Evolutionary conservation across 2,888 invertebrate genomes (phyloP).

Genomic region (Itoplectis maculator): DNA sequence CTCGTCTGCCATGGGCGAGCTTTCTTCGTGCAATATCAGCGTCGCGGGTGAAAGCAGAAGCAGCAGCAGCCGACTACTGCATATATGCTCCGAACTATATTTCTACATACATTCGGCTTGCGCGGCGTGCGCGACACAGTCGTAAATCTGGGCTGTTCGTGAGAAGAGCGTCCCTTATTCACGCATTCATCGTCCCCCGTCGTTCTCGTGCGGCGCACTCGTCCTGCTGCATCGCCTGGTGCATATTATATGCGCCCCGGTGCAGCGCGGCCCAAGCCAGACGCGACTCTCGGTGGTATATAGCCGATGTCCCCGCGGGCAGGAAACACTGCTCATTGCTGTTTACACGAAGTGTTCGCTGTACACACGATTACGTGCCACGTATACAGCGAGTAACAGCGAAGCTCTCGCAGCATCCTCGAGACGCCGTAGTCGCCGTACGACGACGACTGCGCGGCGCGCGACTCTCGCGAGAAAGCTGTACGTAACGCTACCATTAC

Average conservation of each 20-base stretch:
- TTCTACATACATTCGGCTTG: slow-evolving; percentile 42
- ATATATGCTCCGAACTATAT: slow-evolving; percentile 20
- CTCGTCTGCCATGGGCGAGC: slow-evolving; percentile 56
- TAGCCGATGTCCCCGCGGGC: slow-evolving; percentile 8
- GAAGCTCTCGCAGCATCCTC: slow-evolving; percentile 1
- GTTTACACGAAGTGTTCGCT: slow-evolving; percentile 26
- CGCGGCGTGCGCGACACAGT: slow-evolving; percentile 49
- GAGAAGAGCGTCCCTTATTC: slow-evolving; percentile 47
- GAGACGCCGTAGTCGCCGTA: not conserved
- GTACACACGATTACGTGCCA: slow-evolving; percentile 6
- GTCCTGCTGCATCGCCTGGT: not conserved
- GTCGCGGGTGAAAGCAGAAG: slow-evolving; percentile 63
- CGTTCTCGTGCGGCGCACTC: no score
- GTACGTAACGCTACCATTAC: slow-evolving; percentile 43
- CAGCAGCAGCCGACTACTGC: slow-evolving; percentile 28
- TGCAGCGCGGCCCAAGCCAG: no score
- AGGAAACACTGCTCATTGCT: slow-evolving; percentile 16
- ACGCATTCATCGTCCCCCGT: slow-evolving; percentile 48
- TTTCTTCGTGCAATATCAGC: slow-evolving; percentile 69
- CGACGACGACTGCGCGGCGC: not conserved
- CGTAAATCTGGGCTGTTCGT: slow-evolving; percentile 63
- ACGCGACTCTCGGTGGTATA: no score
- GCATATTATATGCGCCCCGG: no score
- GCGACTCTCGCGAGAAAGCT: slow-evolving; percentile 2
- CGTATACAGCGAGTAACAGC: not conserved